A percentile compares a stretch with the other conserved stretches of the same genome.
These are phyloP conservation scores for Dioctria linearis DNA, from an alignment of 2,888 invertebrate species.

Conservation along the genomic window DNA sequence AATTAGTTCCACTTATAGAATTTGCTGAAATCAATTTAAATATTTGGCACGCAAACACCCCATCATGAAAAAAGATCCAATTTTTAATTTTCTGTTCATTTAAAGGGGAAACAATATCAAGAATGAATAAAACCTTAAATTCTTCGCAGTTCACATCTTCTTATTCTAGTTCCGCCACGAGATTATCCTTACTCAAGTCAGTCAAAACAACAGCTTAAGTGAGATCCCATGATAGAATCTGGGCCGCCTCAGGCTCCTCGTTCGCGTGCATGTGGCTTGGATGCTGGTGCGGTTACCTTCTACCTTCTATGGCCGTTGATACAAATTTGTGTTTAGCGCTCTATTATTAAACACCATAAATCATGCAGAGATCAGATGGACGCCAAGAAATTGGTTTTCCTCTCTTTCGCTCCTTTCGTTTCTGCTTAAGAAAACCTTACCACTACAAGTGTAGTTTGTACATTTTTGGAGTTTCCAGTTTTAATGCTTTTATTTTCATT, in stretches of 20 bases:
- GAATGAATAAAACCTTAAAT: conserved; percentile 36
- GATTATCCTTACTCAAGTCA: conserved; percentile 56
- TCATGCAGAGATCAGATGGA: conserved; percentile 54
- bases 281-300: conserved; percentile 19
- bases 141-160: conserved; percentile 14
- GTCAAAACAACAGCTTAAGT: conserved; percentile 56
- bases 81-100: conserved; percentile 37
- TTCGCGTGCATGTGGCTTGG: conserved; percentile 17
- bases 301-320: conserved; percentile 37
- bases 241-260: conserved; percentile 39
- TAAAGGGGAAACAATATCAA: conserved; percentile 7
- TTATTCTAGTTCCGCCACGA: conserved; percentile 36
- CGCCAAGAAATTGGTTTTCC: conserved; percentile 50
- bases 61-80: neutral
- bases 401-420: conserved; percentile 35
- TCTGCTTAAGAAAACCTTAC: neutral
- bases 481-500: neutral
- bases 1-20: conserved; percentile 40
- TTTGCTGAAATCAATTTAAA: conserved; percentile 46
- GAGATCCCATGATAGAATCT: conserved; percentile 50
- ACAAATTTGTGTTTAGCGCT: conserved; percentile 55
- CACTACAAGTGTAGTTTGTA: neutral
- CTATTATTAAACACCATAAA: conserved; percentile 56
- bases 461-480: neutral
- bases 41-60: neutral